Evolutionary conservation across 37 sponge, comb jelly and placozoan genomes (phyloP).

Genomic region (Ianthella basta): DNA sequence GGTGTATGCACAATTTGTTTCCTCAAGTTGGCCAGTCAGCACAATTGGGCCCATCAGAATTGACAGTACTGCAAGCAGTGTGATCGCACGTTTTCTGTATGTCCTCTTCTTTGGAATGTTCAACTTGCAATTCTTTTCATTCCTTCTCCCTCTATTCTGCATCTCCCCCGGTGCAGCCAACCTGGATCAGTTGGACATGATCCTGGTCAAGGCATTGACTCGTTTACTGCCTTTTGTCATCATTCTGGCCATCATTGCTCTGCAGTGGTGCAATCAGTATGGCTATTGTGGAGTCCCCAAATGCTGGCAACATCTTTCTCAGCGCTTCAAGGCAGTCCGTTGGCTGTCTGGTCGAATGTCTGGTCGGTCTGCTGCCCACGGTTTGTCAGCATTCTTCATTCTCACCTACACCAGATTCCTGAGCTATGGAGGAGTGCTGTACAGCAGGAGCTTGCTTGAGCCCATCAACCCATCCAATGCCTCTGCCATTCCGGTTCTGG

Average conservation of each 20-base stretch:
- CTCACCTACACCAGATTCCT: conserved; percentile 4
- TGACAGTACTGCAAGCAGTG: not conserved
- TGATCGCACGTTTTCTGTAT: not conserved
- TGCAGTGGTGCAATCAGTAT: not conserved
- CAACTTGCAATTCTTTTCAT: conserved; percentile 19
- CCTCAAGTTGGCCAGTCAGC: not conserved
- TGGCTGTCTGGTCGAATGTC: not conserved
- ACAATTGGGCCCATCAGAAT: not conserved
- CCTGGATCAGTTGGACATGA: conserved; percentile 7
- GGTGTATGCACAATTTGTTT: conserved; percentile 8
- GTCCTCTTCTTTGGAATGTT: conserved; percentile 3
- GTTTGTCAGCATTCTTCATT: conserved; percentile 3
- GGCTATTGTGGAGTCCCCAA: not conserved
- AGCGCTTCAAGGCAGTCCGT: not conserved
- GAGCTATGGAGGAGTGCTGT: not conserved
- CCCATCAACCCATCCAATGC: not conserved
- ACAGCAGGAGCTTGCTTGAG: not conserved
- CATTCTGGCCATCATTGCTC: not conserved
- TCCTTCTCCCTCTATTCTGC: conserved; percentile 1
- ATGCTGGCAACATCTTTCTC: not conserved
- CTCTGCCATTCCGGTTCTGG: not conserved
- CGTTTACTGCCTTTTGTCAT: not conserved
- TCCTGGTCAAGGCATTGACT: not conserved
- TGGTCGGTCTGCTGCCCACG: not conserved
- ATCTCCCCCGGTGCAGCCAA: not conserved